phyloP scores from a whole-genome alignment of 1,140 invertebrate genomes.

The Nephila pilipes region DNA sequence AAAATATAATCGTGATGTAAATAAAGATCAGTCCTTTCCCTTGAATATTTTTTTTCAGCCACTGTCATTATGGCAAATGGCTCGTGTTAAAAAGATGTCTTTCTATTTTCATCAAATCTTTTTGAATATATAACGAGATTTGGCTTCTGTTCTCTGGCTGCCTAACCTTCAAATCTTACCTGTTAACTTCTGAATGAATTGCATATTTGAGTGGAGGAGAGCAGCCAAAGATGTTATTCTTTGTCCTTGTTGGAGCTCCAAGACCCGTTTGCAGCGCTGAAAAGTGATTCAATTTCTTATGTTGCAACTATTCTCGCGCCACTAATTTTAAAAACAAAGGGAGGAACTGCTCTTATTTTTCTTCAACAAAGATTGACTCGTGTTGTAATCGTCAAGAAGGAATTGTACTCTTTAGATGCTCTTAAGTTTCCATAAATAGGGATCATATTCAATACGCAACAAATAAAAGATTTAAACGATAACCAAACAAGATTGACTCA shows the following conservation, averaged over 20 bases:
- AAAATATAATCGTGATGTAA: background rate
- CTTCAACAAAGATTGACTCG: no score
- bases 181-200: background rate
- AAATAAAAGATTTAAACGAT: no score
- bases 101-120: background rate
- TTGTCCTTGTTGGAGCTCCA: background rate
- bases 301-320: background rate
- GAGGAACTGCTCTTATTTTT: no score
- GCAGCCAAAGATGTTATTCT: background rate
- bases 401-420: no score
- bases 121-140: background rate
- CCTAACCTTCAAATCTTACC: background rate
- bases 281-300: background rate
- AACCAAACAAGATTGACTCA: no score
- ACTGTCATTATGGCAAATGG: background rate
- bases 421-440: no score
- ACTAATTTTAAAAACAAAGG: no score
- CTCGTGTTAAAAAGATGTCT: background rate
- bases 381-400: no score
- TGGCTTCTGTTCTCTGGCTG: background rate
- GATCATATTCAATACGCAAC: no score
- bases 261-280: background rate
- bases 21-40: no score
- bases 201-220: background rate
- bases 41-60: background rate